Evolutionary conservation across 2,797 vertebrate genomes (phyloP), one percentile per base, ranked within the genome.

Genomic region (Coreius guichenoti): DNA sequence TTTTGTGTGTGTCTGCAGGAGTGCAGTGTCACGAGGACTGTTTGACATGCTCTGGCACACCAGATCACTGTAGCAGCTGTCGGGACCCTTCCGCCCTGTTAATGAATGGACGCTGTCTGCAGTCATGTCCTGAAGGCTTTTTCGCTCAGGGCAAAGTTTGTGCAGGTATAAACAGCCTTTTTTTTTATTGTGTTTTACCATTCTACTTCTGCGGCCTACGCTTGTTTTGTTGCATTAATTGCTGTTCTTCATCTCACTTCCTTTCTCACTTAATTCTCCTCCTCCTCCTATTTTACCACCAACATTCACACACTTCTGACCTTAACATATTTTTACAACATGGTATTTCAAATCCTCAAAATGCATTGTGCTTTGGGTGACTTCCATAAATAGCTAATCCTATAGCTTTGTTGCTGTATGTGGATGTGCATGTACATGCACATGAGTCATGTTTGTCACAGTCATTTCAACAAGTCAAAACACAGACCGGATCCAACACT

Each of bases 21-120:
- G 98, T 92, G 54, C 93, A 65, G 67, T 99, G 98, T 91, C 95
- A 96, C 36, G 77, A 92, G 0, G 97, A 97, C 92, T 99, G 98
- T 74, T 86, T 95, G 92, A 95, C 94, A 7, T 99, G 98, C 88
- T 95, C 93, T 3, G 94, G 86, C n/a, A 91, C 92, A 45, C 90
- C 94, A 0, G 95, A 96, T 70, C 94, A 56, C 86, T 99, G 98
- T 82, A 92, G 95, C 12, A 92, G 94, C 94, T 99, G 98, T 92
- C 94, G 78, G 13, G 95, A 98, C 78, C 79, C 95, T 0, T 90
- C 91, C n/a, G 93, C 93, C 63, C 7, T 89, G 81, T 94, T 98
- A 78, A 95, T 96, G 90, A 89, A 88, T 0, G 97, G 97, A 19
- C 95, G 23, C 49, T 99, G 98, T 12, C 91, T 97, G 84, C 90